Conservation (phyloP, 2,888 invertebrate genomes). For the Coelopa pilipes region DNA sequence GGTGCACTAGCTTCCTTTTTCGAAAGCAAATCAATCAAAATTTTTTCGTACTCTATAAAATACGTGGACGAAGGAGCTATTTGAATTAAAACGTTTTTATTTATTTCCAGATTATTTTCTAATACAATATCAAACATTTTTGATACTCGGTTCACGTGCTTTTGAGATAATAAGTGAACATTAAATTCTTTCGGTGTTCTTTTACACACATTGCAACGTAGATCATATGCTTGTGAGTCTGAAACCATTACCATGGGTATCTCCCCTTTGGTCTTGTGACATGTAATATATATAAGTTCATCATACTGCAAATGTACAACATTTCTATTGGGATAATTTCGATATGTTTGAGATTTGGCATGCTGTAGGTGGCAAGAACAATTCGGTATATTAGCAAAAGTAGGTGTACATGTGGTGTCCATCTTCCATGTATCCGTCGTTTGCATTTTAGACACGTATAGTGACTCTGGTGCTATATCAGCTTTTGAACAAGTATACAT, state of each 20-base stretch:
- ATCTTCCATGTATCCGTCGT: no score
- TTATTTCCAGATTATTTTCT: conserved; percentile 15
- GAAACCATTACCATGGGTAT: background rate
- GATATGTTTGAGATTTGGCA: no score
- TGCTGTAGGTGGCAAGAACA: no score
- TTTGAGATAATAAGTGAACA: conserved; percentile 7
- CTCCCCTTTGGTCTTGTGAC: background rate
- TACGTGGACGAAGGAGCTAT: background rate
- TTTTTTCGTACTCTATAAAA: conserved; percentile 9
- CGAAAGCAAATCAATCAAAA: background rate
- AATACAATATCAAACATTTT: background rate
- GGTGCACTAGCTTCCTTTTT: background rate
- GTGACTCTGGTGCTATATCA: no score
- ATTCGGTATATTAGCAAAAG: no score
- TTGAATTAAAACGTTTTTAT: conserved; percentile 23
- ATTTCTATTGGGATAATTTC: background rate
- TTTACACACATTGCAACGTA: conserved; percentile 24
- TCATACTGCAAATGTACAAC: background rate
- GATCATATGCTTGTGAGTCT: no score
- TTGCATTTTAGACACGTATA: no score
- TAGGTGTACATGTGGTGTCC: no score
- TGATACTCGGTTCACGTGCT: background rate
- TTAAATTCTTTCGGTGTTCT: conserved; percentile 16
- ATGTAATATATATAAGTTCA: conserved; percentile 27
- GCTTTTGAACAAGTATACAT: conserved; percentile 44